A percentile compares a stretch with the other conserved stretches of the same genome.
phyloP scores from a whole-genome alignment of 1,140 invertebrate species.

The Ostrea denselamellosa region DNA sequence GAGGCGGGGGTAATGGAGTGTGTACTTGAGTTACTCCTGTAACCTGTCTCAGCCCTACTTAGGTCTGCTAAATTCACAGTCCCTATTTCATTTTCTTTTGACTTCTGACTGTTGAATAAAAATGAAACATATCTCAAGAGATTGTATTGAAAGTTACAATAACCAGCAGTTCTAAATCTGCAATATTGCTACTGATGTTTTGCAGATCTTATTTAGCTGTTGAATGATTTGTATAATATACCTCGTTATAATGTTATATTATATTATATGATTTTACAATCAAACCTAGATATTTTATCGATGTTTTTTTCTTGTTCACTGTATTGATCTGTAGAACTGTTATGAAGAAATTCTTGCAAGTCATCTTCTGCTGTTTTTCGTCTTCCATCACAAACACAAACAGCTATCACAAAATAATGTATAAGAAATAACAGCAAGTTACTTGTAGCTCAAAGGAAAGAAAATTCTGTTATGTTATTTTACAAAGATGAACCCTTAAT shows the following conservation, averaged over 20 bases:
- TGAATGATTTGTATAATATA: not conserved
- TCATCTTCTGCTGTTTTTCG: constrained; percentile 8
- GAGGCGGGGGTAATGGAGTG: constrained; percentile 18
- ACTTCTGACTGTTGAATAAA: not conserved
- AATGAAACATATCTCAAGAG: too few relatives aligned
- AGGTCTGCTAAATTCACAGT: not conserved
- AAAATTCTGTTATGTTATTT: not conserved
- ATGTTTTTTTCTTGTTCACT: not conserved
- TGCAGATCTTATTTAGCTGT: too few relatives aligned
- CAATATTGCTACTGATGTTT: too few relatives aligned
- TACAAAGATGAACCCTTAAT: not conserved
- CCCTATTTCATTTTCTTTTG: not conserved
- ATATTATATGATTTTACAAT: not conserved
- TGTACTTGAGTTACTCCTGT: not conserved
- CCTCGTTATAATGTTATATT: not conserved
- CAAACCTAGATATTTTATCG: not conserved
- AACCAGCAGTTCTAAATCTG: too few relatives aligned
- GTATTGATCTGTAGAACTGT: not conserved
- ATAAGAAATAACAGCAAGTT: not conserved
- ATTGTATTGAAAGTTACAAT: not conserved
- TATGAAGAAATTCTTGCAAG: constrained; percentile 6
- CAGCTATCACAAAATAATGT: not conserved
- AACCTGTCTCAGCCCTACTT: constrained; percentile 4
- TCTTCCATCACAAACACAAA: not conserved
- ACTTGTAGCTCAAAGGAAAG: not conserved